Evolutionary conservation across 1,140 invertebrate genomes (phyloP).

Genomic region (Adoxophyes honmai): DNA sequence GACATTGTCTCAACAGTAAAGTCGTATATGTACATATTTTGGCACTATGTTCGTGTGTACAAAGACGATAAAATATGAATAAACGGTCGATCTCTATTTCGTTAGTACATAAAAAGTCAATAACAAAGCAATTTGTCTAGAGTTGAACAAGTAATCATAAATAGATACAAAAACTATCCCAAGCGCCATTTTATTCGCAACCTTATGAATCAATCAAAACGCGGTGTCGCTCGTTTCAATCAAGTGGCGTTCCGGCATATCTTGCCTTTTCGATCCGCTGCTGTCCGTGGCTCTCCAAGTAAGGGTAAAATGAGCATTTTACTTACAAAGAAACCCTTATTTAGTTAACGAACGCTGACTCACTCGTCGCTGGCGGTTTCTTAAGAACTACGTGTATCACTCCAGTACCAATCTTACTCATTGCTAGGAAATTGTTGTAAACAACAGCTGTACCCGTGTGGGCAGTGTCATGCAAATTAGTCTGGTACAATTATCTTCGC

Average conservation of each 20-base stretch:
- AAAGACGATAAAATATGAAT: too few species aligned
- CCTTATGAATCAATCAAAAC: conserved; percentile 37
- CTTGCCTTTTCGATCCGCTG: conserved; percentile 49
- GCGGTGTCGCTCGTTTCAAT: conserved; percentile 22
- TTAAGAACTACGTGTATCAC: conserved; percentile 40
- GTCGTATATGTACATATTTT: too few species aligned
- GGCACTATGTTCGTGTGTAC: too few species aligned
- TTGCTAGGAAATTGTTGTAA: conserved; percentile 38
- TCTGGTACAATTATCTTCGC: conserved; percentile 38
- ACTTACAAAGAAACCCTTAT: conserved; percentile 64
- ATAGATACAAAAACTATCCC: too few species aligned
- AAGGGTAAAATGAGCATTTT: conserved; percentile 57
- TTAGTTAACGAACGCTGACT: conserved; percentile 53
- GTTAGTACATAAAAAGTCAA: too few species aligned
- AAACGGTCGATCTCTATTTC: too few species aligned
- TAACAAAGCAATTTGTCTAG: too few species aligned
- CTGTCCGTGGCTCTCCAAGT: conserved; percentile 52
- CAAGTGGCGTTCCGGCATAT: conserved; percentile 57
- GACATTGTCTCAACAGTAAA: too few species aligned
- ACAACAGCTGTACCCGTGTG: conserved; percentile 50
- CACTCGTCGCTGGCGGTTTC: conserved; percentile 37
- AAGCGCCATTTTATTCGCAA: conserved; percentile 10
- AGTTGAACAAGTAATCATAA: too few species aligned
- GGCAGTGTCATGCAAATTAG: conserved; percentile 48
- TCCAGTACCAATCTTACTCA: conserved; percentile 49